Conservation (phyloP, 2,113 vertebrate genomes). For the Leptodactylus fuscus region DNA sequence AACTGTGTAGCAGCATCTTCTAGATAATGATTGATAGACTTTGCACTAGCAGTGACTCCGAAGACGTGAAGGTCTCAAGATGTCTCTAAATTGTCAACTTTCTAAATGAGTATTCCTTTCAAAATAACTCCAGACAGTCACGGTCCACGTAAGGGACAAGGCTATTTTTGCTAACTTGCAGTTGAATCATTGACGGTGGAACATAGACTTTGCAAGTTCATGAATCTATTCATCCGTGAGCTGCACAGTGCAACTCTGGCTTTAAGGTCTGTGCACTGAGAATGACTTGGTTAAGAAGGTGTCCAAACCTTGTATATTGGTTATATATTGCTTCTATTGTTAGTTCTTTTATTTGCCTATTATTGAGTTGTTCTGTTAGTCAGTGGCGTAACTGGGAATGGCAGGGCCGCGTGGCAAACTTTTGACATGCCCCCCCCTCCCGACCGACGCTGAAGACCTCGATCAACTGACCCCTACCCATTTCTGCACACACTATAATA, state of each 20-base stretch:
- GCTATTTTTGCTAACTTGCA: constrained; percentile 24
- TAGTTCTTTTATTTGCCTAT: background rate
- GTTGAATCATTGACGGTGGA: constrained; percentile 38
- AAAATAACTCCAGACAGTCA: constrained; percentile 55
- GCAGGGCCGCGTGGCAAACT: too few relatives aligned
- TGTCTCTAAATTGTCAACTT: constrained; percentile 2
- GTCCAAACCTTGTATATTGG: too few relatives aligned
- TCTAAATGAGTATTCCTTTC: constrained; percentile 17
- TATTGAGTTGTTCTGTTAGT: too few relatives aligned
- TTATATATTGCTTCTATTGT: background rate
- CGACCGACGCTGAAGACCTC: too few relatives aligned
- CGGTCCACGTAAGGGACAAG: constrained; percentile 29
- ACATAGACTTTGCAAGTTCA: background rate
- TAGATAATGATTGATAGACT: background rate
- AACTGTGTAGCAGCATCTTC: background rate
- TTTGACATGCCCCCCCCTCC: too few relatives aligned
- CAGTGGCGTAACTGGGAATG: too few relatives aligned
- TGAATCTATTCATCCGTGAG: background rate
- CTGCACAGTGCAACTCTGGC: background rate
- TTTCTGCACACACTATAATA: too few relatives aligned
- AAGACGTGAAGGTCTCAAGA: background rate
- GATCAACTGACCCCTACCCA: too few relatives aligned
- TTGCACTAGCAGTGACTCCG: background rate
- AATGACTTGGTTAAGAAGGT: background rate
- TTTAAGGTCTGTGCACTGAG: background rate